Evolutionary conservation across 1,140 invertebrate species (phyloP), one percentile per base, ranked within the genome.

Genomic region (Drosophila repleta): DNA sequence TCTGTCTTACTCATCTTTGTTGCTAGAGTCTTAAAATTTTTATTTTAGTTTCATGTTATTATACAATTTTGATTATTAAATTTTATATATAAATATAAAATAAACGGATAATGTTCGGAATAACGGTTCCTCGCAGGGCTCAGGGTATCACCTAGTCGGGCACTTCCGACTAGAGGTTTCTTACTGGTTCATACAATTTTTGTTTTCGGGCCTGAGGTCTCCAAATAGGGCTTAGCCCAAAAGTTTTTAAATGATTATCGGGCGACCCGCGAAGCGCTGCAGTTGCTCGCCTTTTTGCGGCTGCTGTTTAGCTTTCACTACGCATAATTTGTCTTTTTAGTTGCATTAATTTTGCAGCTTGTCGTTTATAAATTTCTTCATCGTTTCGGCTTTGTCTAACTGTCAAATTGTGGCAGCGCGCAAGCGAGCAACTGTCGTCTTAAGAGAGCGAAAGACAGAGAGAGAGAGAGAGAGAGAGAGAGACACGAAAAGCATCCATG

Each of bases 351-450:
- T 88, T 85, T 64, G 72, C 56, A 77, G 74, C 64, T 72, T 82
- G 83, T 87, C 82, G 83, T 76, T 88, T 87, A 88, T 87, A 82
- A 87, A 88, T 87, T 87, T 88, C 83, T 83, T 87, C 88, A 88
- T 88, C 83, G 51, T 87, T 87, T 88, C 70, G 82, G 82, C 78
- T 82, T 88, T 88, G 82, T 87, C 82, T 87, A 87, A 85, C 78
- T 88, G 82, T 87, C 82, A 88, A 85, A 85, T 87, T 78, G 83
- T 87, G 82, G 87, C 82, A 87, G 75, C 74, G 76, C 65, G 49
- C 57, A 60, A 13, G 52, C 68, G 72, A 68, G 72, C 45, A 18
- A 32, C 20, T 67, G 51, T 13, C 39, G 53, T 32, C 63, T 61
- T 70, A n/a, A n/a, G n/a, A n/a, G n/a, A n/a, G n/a, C n/a, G n/a